A percentile compares a stretch with the other conserved stretches of the same genome.
Evolutionary conservation across 2,113 vertebrate genomes (phyloP).

Genomic region (Saccopteryx leptura): DNA sequence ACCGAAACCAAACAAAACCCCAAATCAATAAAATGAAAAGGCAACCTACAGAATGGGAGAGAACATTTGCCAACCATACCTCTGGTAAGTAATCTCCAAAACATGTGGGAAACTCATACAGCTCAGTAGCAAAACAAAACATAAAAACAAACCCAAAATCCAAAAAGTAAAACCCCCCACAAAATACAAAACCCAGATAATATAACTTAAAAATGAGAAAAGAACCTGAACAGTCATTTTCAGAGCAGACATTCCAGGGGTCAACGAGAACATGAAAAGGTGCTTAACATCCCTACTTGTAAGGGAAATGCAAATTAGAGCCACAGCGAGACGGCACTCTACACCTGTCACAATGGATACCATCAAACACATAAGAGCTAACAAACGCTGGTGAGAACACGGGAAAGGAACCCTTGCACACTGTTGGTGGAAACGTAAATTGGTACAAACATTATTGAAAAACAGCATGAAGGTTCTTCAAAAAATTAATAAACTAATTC

Average conservation of each 20-base stretch:
- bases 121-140: too few relatives aligned
- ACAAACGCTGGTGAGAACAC: neutral
- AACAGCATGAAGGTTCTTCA: neutral
- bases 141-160: too few relatives aligned
- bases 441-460: neutral
- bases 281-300: neutral
- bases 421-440: neutral
- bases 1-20: neutral
- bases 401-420: neutral
- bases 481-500: neutral
- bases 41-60: neutral
- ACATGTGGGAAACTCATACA: neutral
- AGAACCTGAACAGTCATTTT: neutral
- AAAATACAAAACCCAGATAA: too few relatives aligned
- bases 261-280: too few relatives aligned
- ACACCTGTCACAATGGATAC: too few relatives aligned
- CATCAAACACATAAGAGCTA: too few relatives aligned
- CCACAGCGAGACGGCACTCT: neutral
- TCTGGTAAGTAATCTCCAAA: neutral
- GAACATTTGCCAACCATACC: neutral
- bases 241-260: neutral
- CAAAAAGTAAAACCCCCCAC: too few relatives aligned
- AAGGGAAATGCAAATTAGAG: neutral
- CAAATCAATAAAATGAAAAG: neutral
- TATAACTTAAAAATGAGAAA: neutral